Evolutionary conservation across 2,113 vertebrate species (phyloP).

Genomic region (Laterallus jamaicensis): DNA sequence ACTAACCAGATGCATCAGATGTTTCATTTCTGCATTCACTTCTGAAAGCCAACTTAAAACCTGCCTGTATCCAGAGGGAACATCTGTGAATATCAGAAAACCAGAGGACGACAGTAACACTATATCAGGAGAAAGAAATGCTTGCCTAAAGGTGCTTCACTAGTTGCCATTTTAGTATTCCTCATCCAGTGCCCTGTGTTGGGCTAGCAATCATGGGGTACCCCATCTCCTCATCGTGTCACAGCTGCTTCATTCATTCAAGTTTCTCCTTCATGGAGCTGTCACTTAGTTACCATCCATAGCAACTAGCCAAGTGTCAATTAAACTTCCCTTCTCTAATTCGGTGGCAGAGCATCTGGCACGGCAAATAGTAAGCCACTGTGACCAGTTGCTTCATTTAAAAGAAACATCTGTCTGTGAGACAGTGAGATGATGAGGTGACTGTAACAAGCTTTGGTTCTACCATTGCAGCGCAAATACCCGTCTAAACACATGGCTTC

Average conservation of each 20-base stretch:
- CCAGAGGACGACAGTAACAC: background rate
- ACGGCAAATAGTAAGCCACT: accelerated
- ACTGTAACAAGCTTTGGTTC: background rate
- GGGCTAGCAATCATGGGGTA: background rate
- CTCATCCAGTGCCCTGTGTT: accelerated
- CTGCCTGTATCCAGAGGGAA: background rate
- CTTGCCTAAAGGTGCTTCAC: background rate
- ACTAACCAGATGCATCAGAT: background rate
- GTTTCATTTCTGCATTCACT: background rate
- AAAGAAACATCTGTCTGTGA: background rate
- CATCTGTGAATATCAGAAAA: background rate
- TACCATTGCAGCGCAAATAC: background rate
- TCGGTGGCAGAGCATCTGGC: background rate
- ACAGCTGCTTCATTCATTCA: background rate
- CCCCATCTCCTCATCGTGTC: background rate
- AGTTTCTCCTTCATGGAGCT: background rate
- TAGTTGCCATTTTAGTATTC: accelerated
- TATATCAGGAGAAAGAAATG: background rate
- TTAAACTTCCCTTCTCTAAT: background rate
- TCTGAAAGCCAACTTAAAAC: background rate
- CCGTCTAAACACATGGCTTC: background rate
- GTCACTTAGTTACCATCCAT: background rate
- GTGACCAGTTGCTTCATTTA: background rate
- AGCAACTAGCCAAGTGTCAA: background rate
- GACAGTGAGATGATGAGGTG: background rate